Percentiles rank a stretch among this genome's conserved stretches.
Conservation (phyloP, 2,113 vertebrate species). For the Prinia subflava region DNA sequence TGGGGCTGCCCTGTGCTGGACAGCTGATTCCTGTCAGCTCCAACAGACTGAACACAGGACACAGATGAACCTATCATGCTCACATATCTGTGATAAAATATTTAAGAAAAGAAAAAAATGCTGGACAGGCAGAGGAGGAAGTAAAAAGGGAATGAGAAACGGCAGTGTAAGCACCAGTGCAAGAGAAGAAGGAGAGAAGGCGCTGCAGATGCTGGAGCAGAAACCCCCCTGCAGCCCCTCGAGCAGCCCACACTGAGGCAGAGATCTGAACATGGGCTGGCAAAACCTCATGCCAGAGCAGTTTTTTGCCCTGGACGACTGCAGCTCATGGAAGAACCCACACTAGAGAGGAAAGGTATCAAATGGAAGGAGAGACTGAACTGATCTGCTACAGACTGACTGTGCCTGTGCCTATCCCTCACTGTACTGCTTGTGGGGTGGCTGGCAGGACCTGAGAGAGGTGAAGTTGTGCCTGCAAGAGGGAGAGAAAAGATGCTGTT, state of each 20-base stretch:
- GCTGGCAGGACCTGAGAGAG: not conserved
- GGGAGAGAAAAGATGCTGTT: not conserved
- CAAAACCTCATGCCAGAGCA: accelerated
- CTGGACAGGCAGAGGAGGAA: not conserved
- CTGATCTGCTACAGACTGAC: not conserved
- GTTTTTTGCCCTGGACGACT: not conserved
- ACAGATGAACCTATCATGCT: not conserved
- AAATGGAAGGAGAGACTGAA: not conserved
- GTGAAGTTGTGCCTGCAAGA: not conserved
- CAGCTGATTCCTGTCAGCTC: not conserved
- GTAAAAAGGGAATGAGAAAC: not conserved
- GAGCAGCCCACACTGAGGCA: not conserved
- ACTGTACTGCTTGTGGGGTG: too few species aligned
- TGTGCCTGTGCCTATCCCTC: not conserved
- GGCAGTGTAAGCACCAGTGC: not conserved
- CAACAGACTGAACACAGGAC: not conserved
- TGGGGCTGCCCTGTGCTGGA: accelerated
- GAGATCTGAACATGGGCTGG: not conserved
- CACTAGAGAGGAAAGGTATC: not conserved
- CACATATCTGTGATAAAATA: not conserved
- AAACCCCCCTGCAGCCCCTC: not conserved
- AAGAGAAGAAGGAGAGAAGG: not conserved
- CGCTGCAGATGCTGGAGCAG: accelerated
- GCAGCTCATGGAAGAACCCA: not conserved
- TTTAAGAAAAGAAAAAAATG: not conserved